Conservation (phyloP, 1,140 invertebrate genomes). For the Teleogryllus occipitalis region DNA sequence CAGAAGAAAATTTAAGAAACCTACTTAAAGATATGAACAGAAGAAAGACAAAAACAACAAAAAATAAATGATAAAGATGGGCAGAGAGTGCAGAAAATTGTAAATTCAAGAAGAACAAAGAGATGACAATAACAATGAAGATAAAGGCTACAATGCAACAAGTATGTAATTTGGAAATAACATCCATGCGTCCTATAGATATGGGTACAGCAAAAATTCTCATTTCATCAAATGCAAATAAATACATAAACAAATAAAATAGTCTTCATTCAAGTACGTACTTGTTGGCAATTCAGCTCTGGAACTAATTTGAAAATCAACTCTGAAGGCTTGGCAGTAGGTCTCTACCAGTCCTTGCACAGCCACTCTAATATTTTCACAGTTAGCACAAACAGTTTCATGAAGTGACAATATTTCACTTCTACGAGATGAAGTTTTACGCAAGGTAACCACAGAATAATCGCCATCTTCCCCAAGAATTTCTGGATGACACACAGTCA, state of each 20-base stretch:
- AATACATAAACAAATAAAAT: background rate
- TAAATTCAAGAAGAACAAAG: too few relatives aligned
- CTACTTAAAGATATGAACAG: too few relatives aligned
- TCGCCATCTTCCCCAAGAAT: conserved; percentile 45
- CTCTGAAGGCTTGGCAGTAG: conserved; percentile 73
- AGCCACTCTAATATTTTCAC: conserved; percentile 59
- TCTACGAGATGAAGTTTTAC: conserved; percentile 32
- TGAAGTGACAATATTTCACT: conserved; percentile 30
- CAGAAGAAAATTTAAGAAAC: too few relatives aligned
- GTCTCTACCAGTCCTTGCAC: conserved; percentile 68
- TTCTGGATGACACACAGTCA: conserved; percentile 29
- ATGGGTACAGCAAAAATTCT: too few relatives aligned
- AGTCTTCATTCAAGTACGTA: background rate
- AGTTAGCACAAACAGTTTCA: conserved; percentile 49
- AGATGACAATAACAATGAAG: too few relatives aligned
- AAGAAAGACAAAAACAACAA: too few relatives aligned
- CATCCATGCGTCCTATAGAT: too few relatives aligned
- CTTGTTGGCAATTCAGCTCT: conserved; percentile 21
- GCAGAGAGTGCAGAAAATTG: too few relatives aligned
- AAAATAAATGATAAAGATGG: too few relatives aligned
- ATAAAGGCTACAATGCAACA: too few relatives aligned
- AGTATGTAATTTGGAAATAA: too few relatives aligned
- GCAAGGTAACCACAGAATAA: conserved; percentile 50
- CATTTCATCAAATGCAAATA: background rate
- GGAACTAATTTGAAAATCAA: conserved; percentile 67